Conservation (phyloP, 2,797 vertebrate genomes). For the Holocentrus rufus region DNA sequence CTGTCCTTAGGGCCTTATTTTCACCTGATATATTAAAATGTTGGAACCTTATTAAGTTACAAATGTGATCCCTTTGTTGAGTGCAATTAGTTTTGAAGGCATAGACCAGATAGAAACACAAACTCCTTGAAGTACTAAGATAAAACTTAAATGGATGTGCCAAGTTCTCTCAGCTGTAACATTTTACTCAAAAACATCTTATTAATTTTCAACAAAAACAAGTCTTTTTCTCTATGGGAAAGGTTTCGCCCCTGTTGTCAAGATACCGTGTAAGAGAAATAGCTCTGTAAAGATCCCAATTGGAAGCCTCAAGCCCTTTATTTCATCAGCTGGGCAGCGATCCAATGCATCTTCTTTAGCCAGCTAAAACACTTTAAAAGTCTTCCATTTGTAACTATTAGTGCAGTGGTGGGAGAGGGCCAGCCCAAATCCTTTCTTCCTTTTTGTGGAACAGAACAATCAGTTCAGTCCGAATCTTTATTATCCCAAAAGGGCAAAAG, state of each 20-base stretch:
- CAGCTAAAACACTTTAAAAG: constrained; percentile 41
- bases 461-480: constrained; percentile 37
- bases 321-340: constrained; percentile 24
- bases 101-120: neutral
- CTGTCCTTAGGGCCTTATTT: neutral
- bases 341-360: constrained; percentile 53
- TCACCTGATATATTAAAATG: constrained; percentile 4
- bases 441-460: constrained; percentile 29
- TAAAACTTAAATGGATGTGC: neutral
- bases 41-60: neutral
- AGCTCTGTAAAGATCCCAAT: constrained; percentile 16
- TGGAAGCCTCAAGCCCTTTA: constrained; percentile 5
- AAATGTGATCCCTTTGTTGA: neutral
- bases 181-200: neutral
- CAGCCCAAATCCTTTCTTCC: constrained; percentile 33
- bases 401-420: constrained; percentile 22
- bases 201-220: constrained; percentile 23
- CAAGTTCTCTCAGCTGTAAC: neutral
- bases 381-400: constrained; percentile 61
- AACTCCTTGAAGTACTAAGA: neutral
- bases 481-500: constrained; percentile 38
- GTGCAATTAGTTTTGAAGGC: neutral
- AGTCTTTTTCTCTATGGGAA: neutral
- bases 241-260: constrained; percentile 1
- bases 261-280: constrained; percentile 26